phyloP scores from a whole-genome alignment of 1,140 invertebrate genomes.

The Drosophila simulans region DNA sequence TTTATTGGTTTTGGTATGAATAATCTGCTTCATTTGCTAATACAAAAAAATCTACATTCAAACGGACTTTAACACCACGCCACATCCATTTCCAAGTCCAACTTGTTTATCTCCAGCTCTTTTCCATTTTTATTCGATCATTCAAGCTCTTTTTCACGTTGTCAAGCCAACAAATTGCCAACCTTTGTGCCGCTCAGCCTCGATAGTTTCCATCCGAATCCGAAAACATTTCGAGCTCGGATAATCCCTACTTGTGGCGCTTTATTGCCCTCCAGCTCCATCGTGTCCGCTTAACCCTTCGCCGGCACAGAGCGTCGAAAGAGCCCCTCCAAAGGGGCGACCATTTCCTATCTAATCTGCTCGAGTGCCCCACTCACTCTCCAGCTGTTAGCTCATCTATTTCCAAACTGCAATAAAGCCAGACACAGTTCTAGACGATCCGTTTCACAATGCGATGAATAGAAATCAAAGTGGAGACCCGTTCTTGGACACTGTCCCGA shows the following conservation, averaged over 20 bases:
- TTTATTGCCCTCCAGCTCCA: constrained; percentile 37
- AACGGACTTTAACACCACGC: constrained; percentile 1
- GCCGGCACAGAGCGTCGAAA: background rate
- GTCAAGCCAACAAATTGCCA: constrained; percentile 52
- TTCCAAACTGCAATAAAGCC: constrained; percentile 76
- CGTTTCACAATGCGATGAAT: constrained; percentile 47
- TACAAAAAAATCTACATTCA: background rate
- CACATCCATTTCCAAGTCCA: constrained; percentile 1
- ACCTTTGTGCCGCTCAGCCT: constrained; percentile 36
- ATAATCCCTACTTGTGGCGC: constrained; percentile 54
- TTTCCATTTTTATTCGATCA: constrained; percentile 12
- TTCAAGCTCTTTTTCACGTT: constrained; percentile 41
- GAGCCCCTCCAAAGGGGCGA: constrained; percentile 36
- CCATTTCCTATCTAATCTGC: constrained; percentile 75
- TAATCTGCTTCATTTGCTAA: background rate
- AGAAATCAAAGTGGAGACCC: constrained; percentile 45
- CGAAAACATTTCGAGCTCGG: constrained; percentile 36
- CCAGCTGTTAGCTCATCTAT: constrained; percentile 81
- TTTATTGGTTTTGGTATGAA: too few species aligned
- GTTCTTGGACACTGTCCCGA: constrained; percentile 36
- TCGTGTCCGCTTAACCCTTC: constrained; percentile 11
- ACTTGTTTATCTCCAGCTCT: constrained; percentile 8
- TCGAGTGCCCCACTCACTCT: constrained; percentile 73
- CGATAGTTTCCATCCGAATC: constrained; percentile 6
- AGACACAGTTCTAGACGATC: constrained; percentile 41